Conservation (phyloP, 1,140 invertebrate species). For the Pygmarrhopalites habei region DNA sequence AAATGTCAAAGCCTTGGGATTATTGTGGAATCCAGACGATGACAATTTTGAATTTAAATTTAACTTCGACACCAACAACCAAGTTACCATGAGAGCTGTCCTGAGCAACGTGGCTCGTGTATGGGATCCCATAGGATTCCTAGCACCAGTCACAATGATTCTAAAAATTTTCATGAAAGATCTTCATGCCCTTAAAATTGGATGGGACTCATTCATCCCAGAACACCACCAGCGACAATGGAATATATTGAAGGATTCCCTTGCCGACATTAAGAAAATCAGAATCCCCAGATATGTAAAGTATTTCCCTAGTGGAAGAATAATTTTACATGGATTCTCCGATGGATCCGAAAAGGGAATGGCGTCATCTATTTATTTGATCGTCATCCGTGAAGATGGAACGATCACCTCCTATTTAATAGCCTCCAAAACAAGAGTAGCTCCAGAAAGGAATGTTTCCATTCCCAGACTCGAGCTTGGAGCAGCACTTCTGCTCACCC, state of each 20-base stretch:
- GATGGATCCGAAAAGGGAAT: conserved; percentile 5
- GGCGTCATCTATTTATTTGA: background rate
- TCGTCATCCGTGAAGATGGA: background rate
- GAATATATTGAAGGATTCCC: conserved; percentile 7
- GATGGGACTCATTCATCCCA: conserved; percentile 33
- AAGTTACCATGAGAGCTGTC: conserved; percentile 29
- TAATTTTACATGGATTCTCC: conserved; percentile 16
- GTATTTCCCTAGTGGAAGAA: background rate
- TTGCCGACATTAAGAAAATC: background rate
- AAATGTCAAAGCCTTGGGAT: conserved; percentile 40
- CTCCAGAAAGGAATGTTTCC: conserved; percentile 20
- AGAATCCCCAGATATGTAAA: conserved; percentile 4
- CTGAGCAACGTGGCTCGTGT: conserved; percentile 29
- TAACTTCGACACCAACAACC: background rate
- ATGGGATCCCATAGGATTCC: conserved; percentile 34
- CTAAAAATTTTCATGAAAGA: conserved; percentile 36
- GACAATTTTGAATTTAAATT: conserved; percentile 30
- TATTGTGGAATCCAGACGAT: conserved; percentile 40
- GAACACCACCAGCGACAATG: conserved; percentile 32
- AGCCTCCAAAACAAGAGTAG: conserved; percentile 26
- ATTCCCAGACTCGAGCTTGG: conserved; percentile 30
- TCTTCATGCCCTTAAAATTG: conserved; percentile 21
- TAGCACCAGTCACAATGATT: conserved; percentile 22
- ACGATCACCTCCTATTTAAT: background rate
- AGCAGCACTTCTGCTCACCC: conserved; percentile 16